These are phyloP conservation scores for Catamblyrhynchus diadema DNA, from an alignment of 2,797 vertebrate genomes.

Conservation along the genomic window DNA sequence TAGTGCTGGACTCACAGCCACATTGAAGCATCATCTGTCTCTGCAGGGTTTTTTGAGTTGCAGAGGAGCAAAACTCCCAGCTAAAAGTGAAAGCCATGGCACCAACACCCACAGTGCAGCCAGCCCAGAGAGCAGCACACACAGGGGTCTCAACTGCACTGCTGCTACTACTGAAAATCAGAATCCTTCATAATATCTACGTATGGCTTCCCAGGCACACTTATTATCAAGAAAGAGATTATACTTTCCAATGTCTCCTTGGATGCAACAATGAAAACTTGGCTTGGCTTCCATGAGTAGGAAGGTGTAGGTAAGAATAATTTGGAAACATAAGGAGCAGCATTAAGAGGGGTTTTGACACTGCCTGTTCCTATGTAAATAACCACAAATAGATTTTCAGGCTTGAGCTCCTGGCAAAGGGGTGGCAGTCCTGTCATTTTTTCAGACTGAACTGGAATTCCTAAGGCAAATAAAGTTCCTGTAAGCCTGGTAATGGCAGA, in stretches of 20 bases:
- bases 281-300: not conserved
- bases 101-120: not conserved
- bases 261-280: not conserved
- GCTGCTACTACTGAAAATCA: not conserved
- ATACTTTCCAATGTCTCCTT: not conserved
- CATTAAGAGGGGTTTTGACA: not conserved
- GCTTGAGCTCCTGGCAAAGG: not conserved
- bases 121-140: accelerated
- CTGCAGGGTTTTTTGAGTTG: not conserved
- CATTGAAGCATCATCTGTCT: not conserved
- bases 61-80: not conserved
- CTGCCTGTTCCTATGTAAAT: not conserved
- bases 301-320: not conserved
- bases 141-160: not conserved
- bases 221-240: not conserved
- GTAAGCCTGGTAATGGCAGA: not conserved
- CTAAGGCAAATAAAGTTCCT: not conserved
- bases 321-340: not conserved
- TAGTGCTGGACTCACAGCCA: not conserved
- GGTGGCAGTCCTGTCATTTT: not conserved
- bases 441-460: not conserved
- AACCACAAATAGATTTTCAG: not conserved
- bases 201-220: not conserved
- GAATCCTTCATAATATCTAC: not conserved
- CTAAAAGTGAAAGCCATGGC: not conserved